Evolutionary conservation across 1,140 invertebrate species (phyloP).

Genomic region (Aphelinus certus): DNA sequence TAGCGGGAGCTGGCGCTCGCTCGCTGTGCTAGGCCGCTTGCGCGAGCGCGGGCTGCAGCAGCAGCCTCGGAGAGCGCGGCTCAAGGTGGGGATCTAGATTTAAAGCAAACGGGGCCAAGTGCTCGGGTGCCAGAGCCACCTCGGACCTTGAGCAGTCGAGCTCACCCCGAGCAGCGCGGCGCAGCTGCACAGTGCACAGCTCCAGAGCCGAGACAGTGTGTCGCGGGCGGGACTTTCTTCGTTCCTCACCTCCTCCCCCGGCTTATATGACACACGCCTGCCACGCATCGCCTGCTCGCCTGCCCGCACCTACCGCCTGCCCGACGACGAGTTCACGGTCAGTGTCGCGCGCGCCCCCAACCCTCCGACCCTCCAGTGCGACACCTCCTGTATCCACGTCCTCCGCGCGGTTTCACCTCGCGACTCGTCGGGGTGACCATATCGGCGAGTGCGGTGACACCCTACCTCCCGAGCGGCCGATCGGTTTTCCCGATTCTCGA

Average conservation of each 20-base stretch:
- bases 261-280: no score
- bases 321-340: neutral
- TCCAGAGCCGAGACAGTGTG: no score
- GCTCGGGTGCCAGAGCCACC: slow-evolving; percentile 62
- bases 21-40: neutral
- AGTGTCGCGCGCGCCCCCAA: neutral
- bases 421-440: no score
- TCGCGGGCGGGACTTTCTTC: neutral
- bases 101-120: slow-evolving; percentile 67
- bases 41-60: neutral
- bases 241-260: neutral
- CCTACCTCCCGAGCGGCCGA: no score
- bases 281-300: neutral
- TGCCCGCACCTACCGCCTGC: neutral
- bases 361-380: no score
- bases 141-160: slow-evolving; percentile 62
- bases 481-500: no score
- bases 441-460: no score
- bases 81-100: slow-evolving; percentile 66
- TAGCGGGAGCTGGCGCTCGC: neutral
- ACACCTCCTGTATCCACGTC: no score
- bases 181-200: no score
- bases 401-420: no score
- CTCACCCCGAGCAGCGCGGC: slow-evolving; percentile 42
- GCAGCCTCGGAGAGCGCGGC: neutral